Evolutionary conservation across 1,140 invertebrate species (phyloP).

Genomic region (Phymorhynchus buccinoides): DNA sequence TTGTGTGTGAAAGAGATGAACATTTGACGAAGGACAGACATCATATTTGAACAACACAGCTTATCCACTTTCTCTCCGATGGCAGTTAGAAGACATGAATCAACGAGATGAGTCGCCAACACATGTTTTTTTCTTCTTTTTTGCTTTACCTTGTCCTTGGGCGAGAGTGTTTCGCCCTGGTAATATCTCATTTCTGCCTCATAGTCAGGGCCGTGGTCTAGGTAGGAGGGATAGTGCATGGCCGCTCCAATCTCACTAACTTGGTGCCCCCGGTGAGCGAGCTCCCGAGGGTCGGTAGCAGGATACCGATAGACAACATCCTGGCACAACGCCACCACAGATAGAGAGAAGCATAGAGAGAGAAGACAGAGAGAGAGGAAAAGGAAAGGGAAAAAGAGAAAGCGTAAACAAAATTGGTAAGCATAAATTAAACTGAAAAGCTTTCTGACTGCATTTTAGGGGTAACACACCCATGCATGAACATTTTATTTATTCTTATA

Average conservation of each 20-base stretch:
- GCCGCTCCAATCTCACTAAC: slow-evolving; percentile 62
- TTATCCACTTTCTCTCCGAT: neutral
- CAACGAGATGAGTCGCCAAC: neutral
- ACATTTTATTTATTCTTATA: neutral
- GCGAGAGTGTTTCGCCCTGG: slow-evolving; percentile 67
- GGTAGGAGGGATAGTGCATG: slow-evolving; percentile 67
- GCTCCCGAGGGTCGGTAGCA: slow-evolving; percentile 46
- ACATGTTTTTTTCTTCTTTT: too few relatives aligned
- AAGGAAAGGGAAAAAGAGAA: slow-evolving; percentile 38
- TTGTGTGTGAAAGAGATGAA: too few relatives aligned
- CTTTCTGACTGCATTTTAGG: neutral
- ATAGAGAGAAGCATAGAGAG: slow-evolving; percentile 35
- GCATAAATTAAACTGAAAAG: neutral
- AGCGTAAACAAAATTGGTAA: neutral
- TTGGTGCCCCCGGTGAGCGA: slow-evolving; percentile 49
- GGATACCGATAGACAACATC: slow-evolving; percentile 55
- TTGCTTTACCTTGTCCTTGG: slow-evolving; percentile 64
- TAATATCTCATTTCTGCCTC: slow-evolving; percentile 70
- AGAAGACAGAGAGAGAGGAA: slow-evolving; percentile 32
- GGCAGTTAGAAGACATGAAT: neutral
- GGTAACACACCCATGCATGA: neutral
- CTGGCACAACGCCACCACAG: slow-evolving; percentile 48
- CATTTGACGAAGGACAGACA: neutral
- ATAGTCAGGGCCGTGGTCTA: slow-evolving; percentile 68
- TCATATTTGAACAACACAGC: neutral